Conservation (phyloP, 2,888 invertebrate species). For the Neelides folsomi region DNA sequence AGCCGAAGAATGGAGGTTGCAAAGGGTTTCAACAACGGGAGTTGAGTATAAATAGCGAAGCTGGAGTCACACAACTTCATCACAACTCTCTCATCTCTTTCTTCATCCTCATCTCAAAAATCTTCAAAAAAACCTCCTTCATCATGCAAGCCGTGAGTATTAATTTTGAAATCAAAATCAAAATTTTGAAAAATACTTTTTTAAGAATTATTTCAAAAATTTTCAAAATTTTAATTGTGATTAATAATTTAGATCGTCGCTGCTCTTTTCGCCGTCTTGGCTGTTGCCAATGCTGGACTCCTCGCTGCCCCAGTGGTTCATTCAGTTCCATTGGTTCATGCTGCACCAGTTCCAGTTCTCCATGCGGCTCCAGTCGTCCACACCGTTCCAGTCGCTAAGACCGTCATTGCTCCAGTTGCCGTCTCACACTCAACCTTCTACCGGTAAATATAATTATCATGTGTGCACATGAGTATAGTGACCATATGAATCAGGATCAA, state of each 20-base stretch:
- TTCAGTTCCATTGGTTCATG: neutral
- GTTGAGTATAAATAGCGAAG: neutral
- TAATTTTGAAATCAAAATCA: neutral
- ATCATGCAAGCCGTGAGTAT: slow-evolving; percentile 10
- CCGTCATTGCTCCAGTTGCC: slow-evolving; percentile 1
- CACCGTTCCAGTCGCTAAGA: neutral
- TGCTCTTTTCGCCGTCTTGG: slow-evolving; percentile 1
- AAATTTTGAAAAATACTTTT: neutral
- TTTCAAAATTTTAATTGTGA: neutral
- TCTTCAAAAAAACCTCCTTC: slow-evolving; percentile 5
- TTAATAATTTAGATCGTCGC: neutral
- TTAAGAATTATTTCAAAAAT: neutral
- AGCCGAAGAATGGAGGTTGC: neutral
- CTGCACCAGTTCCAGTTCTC: neutral
- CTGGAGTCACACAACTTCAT: neutral
- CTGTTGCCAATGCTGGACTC: slow-evolving; percentile 8
- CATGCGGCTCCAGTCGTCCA: neutral
- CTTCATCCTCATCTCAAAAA: neutral
- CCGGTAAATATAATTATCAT: too few species aligned
- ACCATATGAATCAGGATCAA: neutral
- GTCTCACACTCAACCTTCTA: neutral
- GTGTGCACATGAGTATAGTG: too few species aligned
- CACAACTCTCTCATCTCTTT: neutral
- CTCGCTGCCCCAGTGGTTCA: neutral
- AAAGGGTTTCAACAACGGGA: neutral